Evolutionary conservation across 2,888 invertebrate species (phyloP).

Genomic region (Cynaeus angustus): DNA sequence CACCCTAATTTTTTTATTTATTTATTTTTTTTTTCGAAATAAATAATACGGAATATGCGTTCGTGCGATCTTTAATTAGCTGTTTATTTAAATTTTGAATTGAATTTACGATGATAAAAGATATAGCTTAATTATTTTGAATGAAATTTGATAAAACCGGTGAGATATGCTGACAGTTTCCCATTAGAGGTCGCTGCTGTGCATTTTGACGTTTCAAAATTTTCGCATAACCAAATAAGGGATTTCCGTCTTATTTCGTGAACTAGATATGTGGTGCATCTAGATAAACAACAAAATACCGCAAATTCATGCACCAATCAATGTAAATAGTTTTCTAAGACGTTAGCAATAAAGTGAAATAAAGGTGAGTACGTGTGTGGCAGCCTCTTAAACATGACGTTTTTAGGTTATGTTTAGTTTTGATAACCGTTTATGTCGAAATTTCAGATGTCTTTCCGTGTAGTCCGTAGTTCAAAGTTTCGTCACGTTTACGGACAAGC

Average conservation of each 20-base stretch:
- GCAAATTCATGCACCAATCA: conserved; percentile 11
- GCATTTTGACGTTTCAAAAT: conserved; percentile 70
- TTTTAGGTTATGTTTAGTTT: conserved; percentile 63
- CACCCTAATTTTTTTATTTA: too few species aligned
- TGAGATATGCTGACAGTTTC: neutral
- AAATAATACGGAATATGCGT: too few species aligned
- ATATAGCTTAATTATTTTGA: too few species aligned
- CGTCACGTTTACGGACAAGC: conserved; percentile 95
- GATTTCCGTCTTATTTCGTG: conserved; percentile 67
- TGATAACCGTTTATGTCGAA: conserved; percentile 24
- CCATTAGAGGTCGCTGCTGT: conserved; percentile 22
- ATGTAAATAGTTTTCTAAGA: conserved; percentile 30
- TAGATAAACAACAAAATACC: conserved; percentile 51
- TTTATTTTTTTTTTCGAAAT: too few species aligned
- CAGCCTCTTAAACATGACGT: conserved; percentile 51
- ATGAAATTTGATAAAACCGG: too few species aligned
- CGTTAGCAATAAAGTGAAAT: conserved; percentile 6
- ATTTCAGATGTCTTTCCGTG: conserved; percentile 92
- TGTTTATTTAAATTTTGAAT: too few species aligned
- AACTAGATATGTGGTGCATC: conserved; percentile 65
- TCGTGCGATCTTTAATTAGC: too few species aligned
- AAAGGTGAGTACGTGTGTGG: conserved; percentile 18
- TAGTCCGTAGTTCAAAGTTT: conserved; percentile 97
- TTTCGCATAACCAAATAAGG: conserved; percentile 72
- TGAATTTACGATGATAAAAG: too few species aligned